Base-by-base conservation (phyloP, 2,888 invertebrate species). In the Epiblema foenella region DNA sequence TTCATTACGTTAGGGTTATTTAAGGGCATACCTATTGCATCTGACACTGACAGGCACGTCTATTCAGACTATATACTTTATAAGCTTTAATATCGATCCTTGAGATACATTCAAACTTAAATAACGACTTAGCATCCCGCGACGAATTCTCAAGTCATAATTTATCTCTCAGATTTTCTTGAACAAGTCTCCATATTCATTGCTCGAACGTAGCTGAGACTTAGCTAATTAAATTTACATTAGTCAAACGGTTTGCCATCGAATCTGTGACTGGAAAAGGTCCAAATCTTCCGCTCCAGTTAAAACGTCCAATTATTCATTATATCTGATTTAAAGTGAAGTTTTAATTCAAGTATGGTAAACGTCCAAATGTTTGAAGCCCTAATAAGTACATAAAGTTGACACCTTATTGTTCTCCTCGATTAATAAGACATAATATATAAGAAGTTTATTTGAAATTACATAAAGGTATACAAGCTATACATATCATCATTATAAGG, bases 81-180 rank as follows among this genome's bases (percentile, higher is more conserved):
- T 46, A 15, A n/a, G 1, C 15, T 12, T n/a, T 46, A n/a, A 24
- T 12, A n/a, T 65, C 69, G 24, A 15, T 51, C 64, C 58, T 52
- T 3, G 29, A 52, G 29, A 58, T 58, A 64, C 24, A 18, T 11
- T 10, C 42, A 18, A 63, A 64, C 69, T 69, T 65, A 58, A 69
- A 69, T 59, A 69, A 64, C 69, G 64, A 69, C 69, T 65, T 69
- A 64, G 69, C 69, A 69, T 51, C 57, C 57, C 57, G 24, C 46
- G 51, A 57, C 57, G 37, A 39, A 37, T 64, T 33, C 69, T 59
- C 24, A 5, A 12, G 33, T 49, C 66, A 69, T 69, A 69, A 69
- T 69, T 64, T 64, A 69, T 69, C 64, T 65, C 51, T n/a, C 64
- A 67, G 67, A 59, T 67, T 46, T 33, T 9, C 62, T 63, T 54